phyloP scores from a whole-genome alignment of 2,797 vertebrate genomes.

The Lithobates sylvaticus region DNA sequence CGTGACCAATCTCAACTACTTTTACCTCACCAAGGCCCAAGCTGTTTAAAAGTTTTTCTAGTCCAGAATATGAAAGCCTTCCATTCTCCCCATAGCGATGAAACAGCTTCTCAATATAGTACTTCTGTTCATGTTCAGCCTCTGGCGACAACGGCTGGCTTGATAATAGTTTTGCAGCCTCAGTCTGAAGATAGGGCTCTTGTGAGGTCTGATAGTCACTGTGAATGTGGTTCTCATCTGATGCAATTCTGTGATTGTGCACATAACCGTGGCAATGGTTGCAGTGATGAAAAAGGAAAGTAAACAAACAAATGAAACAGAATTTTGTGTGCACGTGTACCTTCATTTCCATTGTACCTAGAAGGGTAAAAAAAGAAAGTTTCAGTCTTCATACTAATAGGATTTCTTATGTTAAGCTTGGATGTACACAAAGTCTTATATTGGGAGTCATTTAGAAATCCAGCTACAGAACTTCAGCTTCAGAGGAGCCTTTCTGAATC shows the following conservation, averaged over 20 bases:
- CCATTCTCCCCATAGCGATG: conserved; percentile 88
- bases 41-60: conserved; percentile 90
- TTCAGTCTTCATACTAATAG: too few relatives aligned
- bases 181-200: conserved; percentile 76
- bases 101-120: conserved; percentile 94
- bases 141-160: conserved; percentile 73
- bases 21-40: conserved; percentile 93
- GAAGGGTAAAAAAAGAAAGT: conserved; percentile 68
- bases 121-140: conserved; percentile 87
- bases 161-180: conserved; percentile 65
- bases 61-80: conserved; percentile 88
- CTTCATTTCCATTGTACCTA: conserved; percentile 89
- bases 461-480: too few relatives aligned
- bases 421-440: too few relatives aligned
- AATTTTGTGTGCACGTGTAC: conserved; percentile 94
- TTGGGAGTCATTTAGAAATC: too few relatives aligned
- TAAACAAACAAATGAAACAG: conserved; percentile 97
- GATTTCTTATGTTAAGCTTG: too few relatives aligned
- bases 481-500: too few relatives aligned
- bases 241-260: conserved; percentile 73
- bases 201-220: conserved; percentile 86
- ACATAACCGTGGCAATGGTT: conserved; percentile 86
- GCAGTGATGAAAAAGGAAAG: conserved; percentile 93
- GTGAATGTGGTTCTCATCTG: conserved; percentile 64
- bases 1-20: conserved; percentile 88